These are phyloP conservation scores for Phaenicophaeus curvirostris DNA, from an alignment of 2,797 vertebrate genomes.

Conservation along the genomic window DNA sequence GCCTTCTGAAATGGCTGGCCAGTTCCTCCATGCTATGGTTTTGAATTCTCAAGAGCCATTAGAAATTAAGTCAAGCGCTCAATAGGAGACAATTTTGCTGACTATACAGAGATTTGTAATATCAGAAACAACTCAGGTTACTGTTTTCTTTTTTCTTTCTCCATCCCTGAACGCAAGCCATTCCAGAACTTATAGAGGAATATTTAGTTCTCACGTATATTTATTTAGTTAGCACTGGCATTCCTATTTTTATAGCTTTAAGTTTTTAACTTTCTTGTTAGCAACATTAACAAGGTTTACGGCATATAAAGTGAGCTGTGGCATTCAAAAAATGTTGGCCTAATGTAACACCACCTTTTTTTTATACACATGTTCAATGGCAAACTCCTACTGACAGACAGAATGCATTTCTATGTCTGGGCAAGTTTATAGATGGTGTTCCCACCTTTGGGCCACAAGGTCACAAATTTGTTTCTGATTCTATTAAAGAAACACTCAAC, in stretches of 20 bases:
- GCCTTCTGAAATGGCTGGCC: neutral
- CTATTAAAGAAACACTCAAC: slow-evolving; percentile 79
- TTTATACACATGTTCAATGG: slow-evolving; percentile 70
- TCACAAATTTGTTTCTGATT: slow-evolving; percentile 82
- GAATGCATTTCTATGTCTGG: slow-evolving; percentile 78
- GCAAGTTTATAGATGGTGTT: slow-evolving; percentile 83
- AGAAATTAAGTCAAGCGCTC: slow-evolving; percentile 30
- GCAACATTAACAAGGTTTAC: slow-evolving; percentile 79
- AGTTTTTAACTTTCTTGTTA: slow-evolving; percentile 80
- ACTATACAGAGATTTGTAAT: slow-evolving; percentile 58
- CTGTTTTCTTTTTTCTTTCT: neutral
- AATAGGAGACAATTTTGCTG: slow-evolving; percentile 42
- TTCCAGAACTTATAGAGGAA: slow-evolving; percentile 64
- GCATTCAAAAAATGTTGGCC: slow-evolving; percentile 76
- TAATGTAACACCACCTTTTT: slow-evolving; percentile 69
- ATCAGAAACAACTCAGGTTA: neutral
- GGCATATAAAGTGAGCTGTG: slow-evolving; percentile 73
- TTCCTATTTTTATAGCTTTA: slow-evolving; percentile 77
- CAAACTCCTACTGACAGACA: slow-evolving; percentile 79
- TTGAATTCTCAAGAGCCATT: neutral
- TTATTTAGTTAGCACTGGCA: slow-evolving; percentile 76
- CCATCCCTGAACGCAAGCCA: neutral
- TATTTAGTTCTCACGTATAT: slow-evolving; percentile 66
- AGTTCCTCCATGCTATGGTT: neutral
- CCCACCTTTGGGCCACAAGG: slow-evolving; percentile 81